Conservation (phyloP, 2,797 vertebrate species). For the Poeciliopsis gracilis region DNA sequence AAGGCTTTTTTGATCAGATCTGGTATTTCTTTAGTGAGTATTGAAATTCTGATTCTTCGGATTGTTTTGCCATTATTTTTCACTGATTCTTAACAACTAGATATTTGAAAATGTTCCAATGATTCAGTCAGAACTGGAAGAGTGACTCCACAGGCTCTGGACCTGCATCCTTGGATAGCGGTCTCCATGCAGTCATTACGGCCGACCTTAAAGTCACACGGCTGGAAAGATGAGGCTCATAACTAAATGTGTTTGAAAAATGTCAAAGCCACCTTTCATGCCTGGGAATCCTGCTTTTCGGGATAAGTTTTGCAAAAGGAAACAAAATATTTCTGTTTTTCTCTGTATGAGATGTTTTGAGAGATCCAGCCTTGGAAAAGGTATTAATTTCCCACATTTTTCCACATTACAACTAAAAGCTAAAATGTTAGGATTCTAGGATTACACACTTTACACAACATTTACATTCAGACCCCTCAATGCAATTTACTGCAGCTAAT, state of each 20-base stretch:
- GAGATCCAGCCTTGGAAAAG: background rate
- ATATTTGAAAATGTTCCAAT: slow-evolving; percentile 12
- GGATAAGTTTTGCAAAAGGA: background rate
- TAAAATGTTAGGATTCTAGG: background rate
- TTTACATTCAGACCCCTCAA: background rate
- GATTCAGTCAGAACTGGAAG: background rate
- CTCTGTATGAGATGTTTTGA: background rate
- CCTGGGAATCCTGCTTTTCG: background rate
- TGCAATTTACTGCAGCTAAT: background rate
- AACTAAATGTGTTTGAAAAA: background rate
- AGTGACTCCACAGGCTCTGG: slow-evolving; percentile 9
- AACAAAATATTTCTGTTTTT: background rate
- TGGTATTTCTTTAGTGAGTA: slow-evolving; percentile 9
- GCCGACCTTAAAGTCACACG: background rate
- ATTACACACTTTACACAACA: background rate
- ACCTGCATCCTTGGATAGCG: background rate
- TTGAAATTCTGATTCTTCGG: slow-evolving; percentile 17
- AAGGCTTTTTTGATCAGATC: slow-evolving; percentile 30
- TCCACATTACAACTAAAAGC: background rate
- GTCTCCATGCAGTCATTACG: background rate
- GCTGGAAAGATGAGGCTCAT: background rate
- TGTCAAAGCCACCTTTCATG: background rate
- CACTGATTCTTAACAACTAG: background rate
- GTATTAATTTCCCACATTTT: background rate
- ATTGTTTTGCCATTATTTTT: slow-evolving; percentile 11